These are phyloP conservation scores for Sisyra nigra DNA, from an alignment of 2,888 invertebrate genomes.

Conservation along the genomic window DNA sequence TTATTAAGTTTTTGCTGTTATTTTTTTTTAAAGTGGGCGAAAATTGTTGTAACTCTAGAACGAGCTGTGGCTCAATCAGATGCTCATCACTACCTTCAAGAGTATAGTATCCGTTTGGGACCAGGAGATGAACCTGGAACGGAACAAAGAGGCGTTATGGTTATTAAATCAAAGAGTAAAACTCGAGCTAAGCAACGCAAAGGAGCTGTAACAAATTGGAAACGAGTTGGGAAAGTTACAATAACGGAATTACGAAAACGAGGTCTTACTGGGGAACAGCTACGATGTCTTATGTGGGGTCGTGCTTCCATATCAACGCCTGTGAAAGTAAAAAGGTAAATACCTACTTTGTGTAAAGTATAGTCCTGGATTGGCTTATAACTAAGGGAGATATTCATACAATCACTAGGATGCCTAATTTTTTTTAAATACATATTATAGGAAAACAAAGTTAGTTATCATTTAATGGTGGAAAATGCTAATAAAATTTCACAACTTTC, in stretches of 20 bases:
- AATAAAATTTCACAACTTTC: too few species aligned
- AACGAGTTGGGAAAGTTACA: slow-evolving; percentile 82
- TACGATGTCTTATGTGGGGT: slow-evolving; percentile 82
- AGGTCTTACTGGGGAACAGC: slow-evolving; percentile 73
- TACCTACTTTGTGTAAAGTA: too few species aligned
- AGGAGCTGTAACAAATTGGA: slow-evolving; percentile 94
- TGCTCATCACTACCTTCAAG: slow-evolving; percentile 79
- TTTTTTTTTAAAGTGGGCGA: slow-evolving; percentile 79
- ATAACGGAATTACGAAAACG: slow-evolving; percentile 66
- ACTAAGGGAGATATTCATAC: too few species aligned
- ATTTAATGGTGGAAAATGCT: not conserved
- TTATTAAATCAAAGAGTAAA: slow-evolving; percentile 93
- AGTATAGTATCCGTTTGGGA: slow-evolving; percentile 86
- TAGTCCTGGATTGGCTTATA: too few species aligned
- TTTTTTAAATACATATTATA: too few species aligned
- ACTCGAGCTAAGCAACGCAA: slow-evolving; percentile 92
- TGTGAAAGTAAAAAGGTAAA: slow-evolving; percentile 50
- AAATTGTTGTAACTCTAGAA: slow-evolving; percentile 93
- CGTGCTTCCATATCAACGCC: slow-evolving; percentile 77
- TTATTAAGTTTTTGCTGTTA: too few species aligned
- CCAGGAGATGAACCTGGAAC: slow-evolving; percentile 63
- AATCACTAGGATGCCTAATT: too few species aligned
- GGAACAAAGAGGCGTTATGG: slow-evolving; percentile 88
- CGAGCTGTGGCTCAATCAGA: slow-evolving; percentile 81
- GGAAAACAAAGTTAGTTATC: not conserved